Conservation (phyloP, 2,797 vertebrate genomes). For the Synanceia verrucosa region DNA sequence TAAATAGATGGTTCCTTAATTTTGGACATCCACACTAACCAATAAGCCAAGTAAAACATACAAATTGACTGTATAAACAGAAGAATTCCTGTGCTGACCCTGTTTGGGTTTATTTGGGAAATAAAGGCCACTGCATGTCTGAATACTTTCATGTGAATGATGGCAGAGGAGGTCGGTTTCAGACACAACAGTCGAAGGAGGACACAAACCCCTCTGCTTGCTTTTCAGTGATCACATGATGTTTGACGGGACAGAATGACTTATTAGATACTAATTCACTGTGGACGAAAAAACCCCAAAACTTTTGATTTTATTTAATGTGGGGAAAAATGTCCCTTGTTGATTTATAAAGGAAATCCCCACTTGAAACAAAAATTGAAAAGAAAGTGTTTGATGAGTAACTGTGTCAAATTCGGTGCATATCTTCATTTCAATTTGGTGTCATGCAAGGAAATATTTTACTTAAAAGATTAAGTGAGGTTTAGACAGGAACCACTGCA, state of each 20-base stretch:
- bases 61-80: not conserved
- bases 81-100: slow-evolving; percentile 25
- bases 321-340: not conserved
- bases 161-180: slow-evolving; percentile 5
- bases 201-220: slow-evolving; percentile 11
- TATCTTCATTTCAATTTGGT: not conserved
- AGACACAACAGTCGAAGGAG: slow-evolving; percentile 57
- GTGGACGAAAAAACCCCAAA: not conserved
- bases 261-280: not conserved
- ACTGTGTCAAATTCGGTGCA: not conserved
- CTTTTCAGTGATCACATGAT: not conserved
- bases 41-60: not conserved
- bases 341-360: slow-evolving; percentile 7
- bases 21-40: not conserved
- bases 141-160: slow-evolving; percentile 22
- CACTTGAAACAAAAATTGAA: not conserved
- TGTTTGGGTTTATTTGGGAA: slow-evolving; percentile 65
- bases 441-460: not conserved
- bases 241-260: not conserved
- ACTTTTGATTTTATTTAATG: not conserved
- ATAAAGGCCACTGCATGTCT: slow-evolving; percentile 43
- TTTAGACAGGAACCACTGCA: not conserved
- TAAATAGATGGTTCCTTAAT: not conserved
- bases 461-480: not conserved
- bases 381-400: not conserved